Conservation (phyloP, 1,140 invertebrate genomes). For the Drosophila ogumai region DNA sequence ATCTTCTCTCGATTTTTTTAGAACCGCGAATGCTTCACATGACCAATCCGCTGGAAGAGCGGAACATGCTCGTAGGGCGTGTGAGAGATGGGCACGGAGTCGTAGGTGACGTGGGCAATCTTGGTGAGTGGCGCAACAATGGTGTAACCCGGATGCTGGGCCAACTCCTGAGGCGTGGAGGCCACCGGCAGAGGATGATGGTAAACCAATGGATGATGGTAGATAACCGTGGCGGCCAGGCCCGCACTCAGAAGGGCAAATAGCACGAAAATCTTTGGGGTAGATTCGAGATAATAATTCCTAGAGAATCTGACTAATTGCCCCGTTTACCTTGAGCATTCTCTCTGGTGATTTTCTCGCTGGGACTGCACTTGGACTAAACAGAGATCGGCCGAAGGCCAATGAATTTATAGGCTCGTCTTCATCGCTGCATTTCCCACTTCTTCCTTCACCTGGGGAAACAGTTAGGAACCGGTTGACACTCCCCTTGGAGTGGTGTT, state of each 20-base stretch:
- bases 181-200: constrained; percentile 41
- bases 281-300: constrained; percentile 5
- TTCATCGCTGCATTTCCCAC: constrained; percentile 1
- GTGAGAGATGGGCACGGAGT: constrained; percentile 73
- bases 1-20: not conserved
- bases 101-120: constrained; percentile 76
- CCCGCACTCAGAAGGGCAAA: constrained; percentile 19
- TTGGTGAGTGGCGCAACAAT: constrained; percentile 76
- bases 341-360: constrained; percentile 32
- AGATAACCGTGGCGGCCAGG: constrained; percentile 57
- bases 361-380: constrained; percentile 56
- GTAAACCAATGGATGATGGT: constrained; percentile 63
- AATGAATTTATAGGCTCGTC: constrained; percentile 38
- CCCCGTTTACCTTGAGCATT: constrained; percentile 49
- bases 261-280: constrained; percentile 7
- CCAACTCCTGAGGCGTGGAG: constrained; percentile 11
- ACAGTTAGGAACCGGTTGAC: constrained; percentile 51
- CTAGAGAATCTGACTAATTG: not conserved
- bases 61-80: constrained; percentile 74
- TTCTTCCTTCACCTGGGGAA: not conserved
- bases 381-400: constrained; percentile 20
- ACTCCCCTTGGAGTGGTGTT: constrained; percentile 19
- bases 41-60: constrained; percentile 75
- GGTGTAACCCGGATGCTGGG: constrained; percentile 66
- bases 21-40: constrained; percentile 52